These are phyloP conservation scores for Acyrthosiphon pisum DNA, from an alignment of 1,140 invertebrate genomes.

Conservation along the genomic window DNA sequence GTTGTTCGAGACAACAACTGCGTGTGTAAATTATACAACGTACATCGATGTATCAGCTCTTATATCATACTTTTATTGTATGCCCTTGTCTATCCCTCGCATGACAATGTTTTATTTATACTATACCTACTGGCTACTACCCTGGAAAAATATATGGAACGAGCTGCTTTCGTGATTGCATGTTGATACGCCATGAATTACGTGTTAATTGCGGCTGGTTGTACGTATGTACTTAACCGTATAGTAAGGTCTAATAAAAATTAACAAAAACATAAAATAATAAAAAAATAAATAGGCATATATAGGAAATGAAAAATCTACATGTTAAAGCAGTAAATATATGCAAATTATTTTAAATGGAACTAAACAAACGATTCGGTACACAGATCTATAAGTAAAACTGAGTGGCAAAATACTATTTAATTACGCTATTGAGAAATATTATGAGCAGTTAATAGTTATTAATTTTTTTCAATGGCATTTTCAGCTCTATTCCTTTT, in stretches of 20 bases:
- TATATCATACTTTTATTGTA: neutral
- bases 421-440: neutral
- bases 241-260: neutral
- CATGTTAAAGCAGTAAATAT: neutral
- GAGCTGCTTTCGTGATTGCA: constrained; percentile 23
- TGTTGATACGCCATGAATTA: constrained; percentile 54
- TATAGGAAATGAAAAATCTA: neutral
- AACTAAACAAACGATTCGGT: too few relatives aligned
- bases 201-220: constrained; percentile 45
- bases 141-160: neutral
- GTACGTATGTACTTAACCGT: neutral
- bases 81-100: neutral
- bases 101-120: constrained; percentile 36
- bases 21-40: neutral
- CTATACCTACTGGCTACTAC: neutral
- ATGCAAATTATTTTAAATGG: neutral
- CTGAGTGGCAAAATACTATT: too few relatives aligned
- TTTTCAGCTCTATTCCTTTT: neutral
- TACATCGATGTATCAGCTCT: neutral
- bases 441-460: neutral
- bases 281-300: neutral
- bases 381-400: too few relatives aligned
- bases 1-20: neutral
- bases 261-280: neutral
- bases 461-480: neutral